These are phyloP conservation scores for Albula goreensis DNA, from an alignment of 2,113 vertebrate species.

Conservation along the genomic window DNA sequence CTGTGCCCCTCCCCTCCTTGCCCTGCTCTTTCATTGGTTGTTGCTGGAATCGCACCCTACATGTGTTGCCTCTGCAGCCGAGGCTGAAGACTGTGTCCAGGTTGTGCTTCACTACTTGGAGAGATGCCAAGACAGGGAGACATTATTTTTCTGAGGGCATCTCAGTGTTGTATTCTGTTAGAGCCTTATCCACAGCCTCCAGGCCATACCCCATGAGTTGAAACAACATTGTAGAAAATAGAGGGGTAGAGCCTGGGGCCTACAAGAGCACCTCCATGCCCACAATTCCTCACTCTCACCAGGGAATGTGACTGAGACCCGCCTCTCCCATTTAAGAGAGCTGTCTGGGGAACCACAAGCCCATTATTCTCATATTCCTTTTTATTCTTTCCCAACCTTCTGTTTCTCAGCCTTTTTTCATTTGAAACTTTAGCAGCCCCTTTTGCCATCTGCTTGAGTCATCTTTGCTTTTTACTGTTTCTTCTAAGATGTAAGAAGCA, in stretches of 20 bases:
- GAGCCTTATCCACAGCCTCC: not conserved
- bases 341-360: not conserved
- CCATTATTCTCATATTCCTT: not conserved
- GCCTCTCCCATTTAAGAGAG: not conserved
- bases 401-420: not conserved
- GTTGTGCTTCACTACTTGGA: not conserved
- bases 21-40: not conserved
- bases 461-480: constrained; percentile 33
- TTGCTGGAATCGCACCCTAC: not conserved
- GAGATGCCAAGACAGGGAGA: not conserved
- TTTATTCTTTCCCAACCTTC: not conserved
- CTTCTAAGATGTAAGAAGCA: constrained; percentile 11
- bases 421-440: not conserved
- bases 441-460: not conserved
- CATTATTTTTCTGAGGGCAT: not conserved
- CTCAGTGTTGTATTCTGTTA: not conserved
- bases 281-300: not conserved
- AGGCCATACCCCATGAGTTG: not conserved
- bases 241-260: not conserved
- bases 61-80: not conserved
- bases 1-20: not conserved
- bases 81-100: not conserved
- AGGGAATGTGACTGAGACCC: not conserved
- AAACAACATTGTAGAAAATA: not conserved
- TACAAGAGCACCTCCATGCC: not conserved